Conservation (phyloP, 2,888 invertebrate genomes). For the Habrosyne pyritoides region DNA sequence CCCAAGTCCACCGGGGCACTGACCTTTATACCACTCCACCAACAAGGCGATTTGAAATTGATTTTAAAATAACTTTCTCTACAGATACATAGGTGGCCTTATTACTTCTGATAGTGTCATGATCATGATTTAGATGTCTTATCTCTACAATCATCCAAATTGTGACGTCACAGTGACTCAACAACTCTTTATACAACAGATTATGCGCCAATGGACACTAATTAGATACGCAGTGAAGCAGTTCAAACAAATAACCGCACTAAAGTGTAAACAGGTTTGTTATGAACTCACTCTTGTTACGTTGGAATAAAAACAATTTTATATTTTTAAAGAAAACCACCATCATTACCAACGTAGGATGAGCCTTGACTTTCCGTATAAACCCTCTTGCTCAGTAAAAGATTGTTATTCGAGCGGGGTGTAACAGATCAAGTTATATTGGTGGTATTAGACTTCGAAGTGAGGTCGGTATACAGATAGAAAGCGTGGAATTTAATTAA, state of each 20-base stretch:
- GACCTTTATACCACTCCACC: too few relatives aligned
- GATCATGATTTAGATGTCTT: too few relatives aligned
- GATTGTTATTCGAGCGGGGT: not conserved
- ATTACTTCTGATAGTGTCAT: too few relatives aligned
- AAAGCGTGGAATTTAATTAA: conserved; percentile 65
- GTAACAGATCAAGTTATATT: not conserved
- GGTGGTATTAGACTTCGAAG: not conserved
- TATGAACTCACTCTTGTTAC: not conserved
- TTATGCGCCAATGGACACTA: not conserved
- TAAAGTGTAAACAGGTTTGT: conserved; percentile 1
- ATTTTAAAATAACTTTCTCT: too few relatives aligned
- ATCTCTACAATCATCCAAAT: too few relatives aligned
- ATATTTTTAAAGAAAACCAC: conserved; percentile 2
- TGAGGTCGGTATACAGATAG: conserved; percentile 43
- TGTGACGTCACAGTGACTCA: too few relatives aligned
- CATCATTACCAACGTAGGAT: not conserved
- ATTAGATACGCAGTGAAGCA: not conserved
- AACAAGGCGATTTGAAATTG: too few relatives aligned
- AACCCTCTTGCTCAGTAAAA: not conserved
- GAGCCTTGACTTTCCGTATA: not conserved
- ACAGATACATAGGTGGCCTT: too few relatives aligned
- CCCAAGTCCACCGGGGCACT: too few relatives aligned
- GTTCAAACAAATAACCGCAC: not conserved
- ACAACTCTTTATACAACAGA: not conserved
- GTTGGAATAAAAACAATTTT: conserved; percentile 2